phyloP scores from a whole-genome alignment of 2,888 invertebrate species.

The Drosophila buzzatii region DNA sequence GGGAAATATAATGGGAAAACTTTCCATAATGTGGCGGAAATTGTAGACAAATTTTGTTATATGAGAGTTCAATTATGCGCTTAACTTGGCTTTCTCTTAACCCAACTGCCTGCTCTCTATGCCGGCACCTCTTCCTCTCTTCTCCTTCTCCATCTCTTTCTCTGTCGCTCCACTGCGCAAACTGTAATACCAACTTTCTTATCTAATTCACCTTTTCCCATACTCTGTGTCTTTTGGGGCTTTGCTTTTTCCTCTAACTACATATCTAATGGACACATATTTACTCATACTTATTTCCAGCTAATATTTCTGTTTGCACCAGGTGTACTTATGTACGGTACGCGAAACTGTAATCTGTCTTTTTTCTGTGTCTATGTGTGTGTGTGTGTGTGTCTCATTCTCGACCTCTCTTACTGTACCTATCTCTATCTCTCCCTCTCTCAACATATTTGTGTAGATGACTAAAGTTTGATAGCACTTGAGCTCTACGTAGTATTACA shows the following conservation, averaged over 20 bases:
- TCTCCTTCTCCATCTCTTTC: too few species aligned
- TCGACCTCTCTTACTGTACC: slow-evolving; percentile 7
- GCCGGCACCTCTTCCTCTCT: too few species aligned
- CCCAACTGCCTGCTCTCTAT: background rate
- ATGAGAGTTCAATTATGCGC: slow-evolving; percentile 8
- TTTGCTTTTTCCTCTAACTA: slow-evolving; percentile 26
- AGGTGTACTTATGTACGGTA: slow-evolving; percentile 36
- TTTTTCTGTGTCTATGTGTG: slow-evolving; percentile 26
- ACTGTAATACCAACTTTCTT: slow-evolving; percentile 51
- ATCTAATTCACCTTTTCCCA: slow-evolving; percentile 33
- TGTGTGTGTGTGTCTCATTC: background rate
- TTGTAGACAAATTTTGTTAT: background rate
- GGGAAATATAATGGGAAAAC: slow-evolving; percentile 9
- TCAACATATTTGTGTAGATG: slow-evolving; percentile 71
- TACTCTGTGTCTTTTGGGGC: background rate
- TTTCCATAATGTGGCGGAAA: slow-evolving; percentile 8
- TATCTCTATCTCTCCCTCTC: slow-evolving; percentile 1
- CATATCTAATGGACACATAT: slow-evolving; percentile 51
- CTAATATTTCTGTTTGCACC: slow-evolving; percentile 52
- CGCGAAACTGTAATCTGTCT: slow-evolving; percentile 53
- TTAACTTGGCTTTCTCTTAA: slow-evolving; percentile 25
- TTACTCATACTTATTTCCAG: slow-evolving; percentile 51
- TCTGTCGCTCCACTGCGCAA: background rate
- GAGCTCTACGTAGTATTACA: slow-evolving; percentile 41
- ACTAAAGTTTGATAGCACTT: slow-evolving; percentile 67